phyloP scores from a whole-genome alignment of 2,113 vertebrate species.

The Ammodytes marinus region DNA sequence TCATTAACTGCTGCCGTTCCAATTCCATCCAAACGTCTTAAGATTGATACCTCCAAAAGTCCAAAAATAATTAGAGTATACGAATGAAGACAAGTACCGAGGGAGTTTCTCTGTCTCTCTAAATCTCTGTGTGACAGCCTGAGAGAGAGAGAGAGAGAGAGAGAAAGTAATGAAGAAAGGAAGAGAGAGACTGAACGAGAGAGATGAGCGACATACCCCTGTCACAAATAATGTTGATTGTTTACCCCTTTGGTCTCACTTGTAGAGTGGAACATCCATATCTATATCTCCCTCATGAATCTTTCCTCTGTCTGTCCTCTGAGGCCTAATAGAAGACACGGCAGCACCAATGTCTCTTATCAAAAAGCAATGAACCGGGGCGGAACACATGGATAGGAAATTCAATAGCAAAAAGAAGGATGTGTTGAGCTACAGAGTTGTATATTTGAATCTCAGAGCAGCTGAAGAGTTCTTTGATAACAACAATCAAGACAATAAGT shows the following conservation, averaged over 20 bases:
- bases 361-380: constrained; percentile 14
- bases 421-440: not conserved
- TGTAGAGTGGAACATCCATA: not conserved
- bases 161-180: not conserved
- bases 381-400: constrained; percentile 15
- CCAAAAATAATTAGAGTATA: not conserved
- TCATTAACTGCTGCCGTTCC: constrained; percentile 39
- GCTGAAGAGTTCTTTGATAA: not conserved
- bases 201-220: not conserved
- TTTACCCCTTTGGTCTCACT: constrained; percentile 40
- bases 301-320: constrained; percentile 20
- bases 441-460: constrained; percentile 9
- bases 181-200: not conserved
- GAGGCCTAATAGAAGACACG: not conserved
- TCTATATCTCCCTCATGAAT: constrained; percentile 9
- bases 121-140: not conserved
- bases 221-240: constrained; percentile 1
- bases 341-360: constrained; percentile 17
- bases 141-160: not conserved
- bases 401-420: not conserved
- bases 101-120: not conserved
- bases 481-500: not conserved
- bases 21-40: constrained; percentile 12
- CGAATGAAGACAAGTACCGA: constrained; percentile 6
- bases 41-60: not conserved